phyloP scores from a whole-genome alignment of 2,888 invertebrate species.

The Polydrusus cervinus region DNA sequence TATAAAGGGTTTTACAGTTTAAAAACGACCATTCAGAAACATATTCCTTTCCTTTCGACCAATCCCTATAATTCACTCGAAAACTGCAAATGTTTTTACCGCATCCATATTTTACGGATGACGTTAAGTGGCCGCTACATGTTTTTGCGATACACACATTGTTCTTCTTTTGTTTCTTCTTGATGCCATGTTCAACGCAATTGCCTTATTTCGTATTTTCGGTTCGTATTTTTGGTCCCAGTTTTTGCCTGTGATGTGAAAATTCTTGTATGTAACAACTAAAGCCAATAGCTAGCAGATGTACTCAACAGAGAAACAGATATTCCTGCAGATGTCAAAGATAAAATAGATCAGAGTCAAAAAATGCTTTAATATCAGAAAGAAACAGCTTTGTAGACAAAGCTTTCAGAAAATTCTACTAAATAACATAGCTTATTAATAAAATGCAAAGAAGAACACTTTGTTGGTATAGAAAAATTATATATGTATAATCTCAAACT shows the following conservation, averaged over 20 bases:
- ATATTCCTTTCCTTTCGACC: constrained; percentile 9
- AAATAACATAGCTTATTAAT: too few relatives aligned
- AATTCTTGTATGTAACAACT: background rate
- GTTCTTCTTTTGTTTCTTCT: constrained; percentile 44
- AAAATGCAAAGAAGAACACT: too few relatives aligned
- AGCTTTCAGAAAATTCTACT: too few relatives aligned
- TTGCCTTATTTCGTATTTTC: constrained; percentile 45
- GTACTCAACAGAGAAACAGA: too few relatives aligned
- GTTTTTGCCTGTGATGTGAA: constrained; percentile 13
- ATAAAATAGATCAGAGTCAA: too few relatives aligned
- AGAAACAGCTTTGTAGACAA: too few relatives aligned
- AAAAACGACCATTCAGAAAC: constrained; percentile 7
- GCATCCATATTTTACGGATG: constrained; percentile 48
- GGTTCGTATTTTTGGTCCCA: constrained; percentile 37
- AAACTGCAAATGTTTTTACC: constrained; percentile 51
- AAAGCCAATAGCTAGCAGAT: too few relatives aligned
- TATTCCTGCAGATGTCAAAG: too few relatives aligned
- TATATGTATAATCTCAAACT: too few relatives aligned
- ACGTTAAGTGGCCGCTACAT: constrained; percentile 51
- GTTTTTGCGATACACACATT: constrained; percentile 51
- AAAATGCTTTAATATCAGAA: too few relatives aligned
- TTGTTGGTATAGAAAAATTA: too few relatives aligned
- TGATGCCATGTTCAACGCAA: constrained; percentile 28
- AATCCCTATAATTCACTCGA: constrained; percentile 50
- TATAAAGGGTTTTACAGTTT: background rate